These are phyloP conservation scores for Coelopa frigida DNA, from an alignment of 1,140 invertebrate species.

Conservation along the genomic window DNA sequence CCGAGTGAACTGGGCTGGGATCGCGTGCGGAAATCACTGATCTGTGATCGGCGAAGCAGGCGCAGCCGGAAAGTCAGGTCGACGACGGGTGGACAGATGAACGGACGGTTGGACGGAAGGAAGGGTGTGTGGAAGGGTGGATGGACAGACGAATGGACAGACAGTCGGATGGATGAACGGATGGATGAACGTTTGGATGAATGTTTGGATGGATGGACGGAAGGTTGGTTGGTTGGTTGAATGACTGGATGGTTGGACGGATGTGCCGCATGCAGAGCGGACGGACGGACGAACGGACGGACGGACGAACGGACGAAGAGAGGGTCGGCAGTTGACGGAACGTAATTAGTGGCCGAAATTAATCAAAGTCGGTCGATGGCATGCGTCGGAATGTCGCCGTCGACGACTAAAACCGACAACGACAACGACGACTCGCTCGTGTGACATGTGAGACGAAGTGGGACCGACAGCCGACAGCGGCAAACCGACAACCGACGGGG, in stretches of 20 bases:
- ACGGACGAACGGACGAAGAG: too few species aligned
- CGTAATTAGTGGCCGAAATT: conserved; percentile 10
- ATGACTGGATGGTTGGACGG: conserved; percentile 9
- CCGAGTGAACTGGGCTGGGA: background rate
- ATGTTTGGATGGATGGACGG: background rate
- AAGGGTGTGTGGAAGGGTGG: conserved; percentile 6
- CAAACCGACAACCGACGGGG: background rate
- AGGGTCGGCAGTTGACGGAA: conserved; percentile 7
- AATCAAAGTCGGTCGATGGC: conserved; percentile 5
- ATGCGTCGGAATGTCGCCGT: background rate
- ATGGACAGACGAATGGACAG: conserved; percentile 8
- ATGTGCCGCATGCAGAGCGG: too few species aligned
- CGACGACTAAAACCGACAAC: background rate
- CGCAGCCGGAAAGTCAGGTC: background rate
- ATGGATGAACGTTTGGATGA: background rate
- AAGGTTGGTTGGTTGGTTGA: too few species aligned
- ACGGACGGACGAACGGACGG: too few species aligned
- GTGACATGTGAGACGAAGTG: background rate
- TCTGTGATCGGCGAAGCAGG: background rate
- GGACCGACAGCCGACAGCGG: background rate
- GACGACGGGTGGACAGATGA: background rate
- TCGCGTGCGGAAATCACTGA: conserved; percentile 6
- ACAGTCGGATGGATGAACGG: background rate
- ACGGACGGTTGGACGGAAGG: background rate
- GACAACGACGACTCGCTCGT: background rate